A percentile compares a stretch with the other conserved stretches of the same genome.
These are phyloP conservation scores for Brevimyrus niger DNA, from an alignment of 2,113 vertebrate genomes.

Conservation along the genomic window DNA sequence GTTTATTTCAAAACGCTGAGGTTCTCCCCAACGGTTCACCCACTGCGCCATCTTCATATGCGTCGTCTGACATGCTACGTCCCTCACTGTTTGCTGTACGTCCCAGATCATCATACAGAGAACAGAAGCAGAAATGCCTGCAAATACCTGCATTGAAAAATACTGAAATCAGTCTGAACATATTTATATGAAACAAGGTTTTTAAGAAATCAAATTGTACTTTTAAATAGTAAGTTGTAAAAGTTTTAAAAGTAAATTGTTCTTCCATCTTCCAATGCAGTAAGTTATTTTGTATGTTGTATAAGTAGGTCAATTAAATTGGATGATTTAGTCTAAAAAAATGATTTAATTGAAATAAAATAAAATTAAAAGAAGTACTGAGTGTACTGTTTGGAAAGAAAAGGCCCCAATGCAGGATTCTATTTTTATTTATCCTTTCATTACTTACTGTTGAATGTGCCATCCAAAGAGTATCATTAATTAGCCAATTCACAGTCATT, in stretches of 20 bases:
- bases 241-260: no score
- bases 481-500: background rate
- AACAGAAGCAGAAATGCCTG: background rate
- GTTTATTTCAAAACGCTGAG: conserved; percentile 41
- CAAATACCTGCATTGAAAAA: background rate
- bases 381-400: background rate
- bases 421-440: background rate
- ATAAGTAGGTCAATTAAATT: background rate
- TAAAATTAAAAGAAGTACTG: background rate
- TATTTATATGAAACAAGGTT: background rate
- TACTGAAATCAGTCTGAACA: background rate
- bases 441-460: background rate
- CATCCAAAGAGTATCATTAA: background rate
- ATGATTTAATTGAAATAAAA: background rate
- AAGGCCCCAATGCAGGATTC: background rate
- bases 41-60: conserved; percentile 26
- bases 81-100: background rate
- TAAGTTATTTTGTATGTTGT: background rate
- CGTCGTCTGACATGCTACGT: background rate
- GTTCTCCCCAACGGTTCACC: conserved; percentile 44
- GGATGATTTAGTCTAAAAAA: background rate
- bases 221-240: background rate
- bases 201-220: background rate
- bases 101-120: background rate
- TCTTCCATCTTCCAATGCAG: background rate